Evolutionary conservation across 2,888 invertebrate species (phyloP), one percentile per base, ranked within the genome.

Genomic region (Dryobotodes eremita): DNA sequence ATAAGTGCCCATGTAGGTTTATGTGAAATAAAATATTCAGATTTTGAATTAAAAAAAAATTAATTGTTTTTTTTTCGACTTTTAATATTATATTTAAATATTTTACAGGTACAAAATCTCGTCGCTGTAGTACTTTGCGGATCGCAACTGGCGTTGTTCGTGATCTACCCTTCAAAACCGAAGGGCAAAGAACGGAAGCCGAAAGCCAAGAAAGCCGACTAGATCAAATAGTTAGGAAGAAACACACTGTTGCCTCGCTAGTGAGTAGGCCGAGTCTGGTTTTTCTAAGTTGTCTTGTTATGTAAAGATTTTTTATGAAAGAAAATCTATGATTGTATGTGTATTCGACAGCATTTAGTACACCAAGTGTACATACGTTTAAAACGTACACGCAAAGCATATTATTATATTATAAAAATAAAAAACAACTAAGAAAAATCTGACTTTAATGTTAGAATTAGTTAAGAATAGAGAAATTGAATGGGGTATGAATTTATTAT

Each of bases 51-150:
- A 23, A 53, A 53, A 8, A 53, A 53, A 23, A 8, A 7, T 15
- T 7, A 53, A 23, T 23, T 55, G 3, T 15, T 55, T n/a, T n/a
- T 57, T 11, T 57, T n/a, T 59, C 1, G 20, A 13, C 4, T 48
- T 48, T 31, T 36, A 50, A 66, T 46, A 20, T 46, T 48, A 1
- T 2, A 61, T 48, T 57, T 17, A 20, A 26, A n/a, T 64, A 1
- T 57, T 36, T 71, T 97, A 80, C 94, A 98, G 98, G 93, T 98
- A 62, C 98, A 98, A 97, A 98, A 98, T 93, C 89, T 97, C 0
- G 97, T 98, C 36, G 98, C 98, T 0, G 95, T 98, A 20, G 59
- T 93, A 0, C 94, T 98, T 66, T 97, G 97, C 85, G 90, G 96
- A 0, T 92, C 97, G 50, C 98, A 98, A 91, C 93, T 98, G 73